Evolutionary conservation across 2,797 vertebrate genomes (phyloP).

Genomic region (Phoxinus dragarum): DNA sequence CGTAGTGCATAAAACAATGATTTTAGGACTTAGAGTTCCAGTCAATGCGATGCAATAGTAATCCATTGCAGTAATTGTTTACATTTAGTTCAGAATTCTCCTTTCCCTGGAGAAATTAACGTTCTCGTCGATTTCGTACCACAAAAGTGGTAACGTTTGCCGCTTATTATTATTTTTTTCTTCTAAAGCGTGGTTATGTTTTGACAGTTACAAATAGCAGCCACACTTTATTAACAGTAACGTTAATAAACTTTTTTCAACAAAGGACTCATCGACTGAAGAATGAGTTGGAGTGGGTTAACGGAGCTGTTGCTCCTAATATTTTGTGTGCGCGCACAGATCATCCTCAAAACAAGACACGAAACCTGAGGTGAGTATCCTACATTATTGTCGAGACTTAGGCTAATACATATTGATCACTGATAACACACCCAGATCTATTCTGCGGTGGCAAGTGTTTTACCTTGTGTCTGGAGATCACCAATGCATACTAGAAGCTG

Average conservation of each 20-base stretch:
- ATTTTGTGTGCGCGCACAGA: slow-evolving; percentile 69
- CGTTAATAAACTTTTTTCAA: not conserved
- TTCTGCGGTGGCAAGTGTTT: not conserved
- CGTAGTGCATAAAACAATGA: not conserved
- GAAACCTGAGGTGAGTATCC: slow-evolving; percentile 77
- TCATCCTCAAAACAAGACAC: slow-evolving; percentile 64
- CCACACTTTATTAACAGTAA: not conserved
- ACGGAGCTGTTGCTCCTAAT: slow-evolving; percentile 71
- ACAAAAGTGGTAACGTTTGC: not conserved
- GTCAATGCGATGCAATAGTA: not conserved
- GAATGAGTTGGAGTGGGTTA: slow-evolving; percentile 71
- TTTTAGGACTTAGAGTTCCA: not conserved
- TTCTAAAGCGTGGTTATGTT: not conserved
- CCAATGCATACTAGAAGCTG: not conserved
- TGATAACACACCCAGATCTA: not conserved
- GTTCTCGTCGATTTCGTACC: not conserved
- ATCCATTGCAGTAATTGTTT: slow-evolving; percentile 1
- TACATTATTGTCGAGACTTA: not conserved
- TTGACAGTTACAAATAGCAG: not conserved
- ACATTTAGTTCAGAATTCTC: slow-evolving; percentile 8
- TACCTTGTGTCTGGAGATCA: not conserved
- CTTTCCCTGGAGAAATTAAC: not conserved
- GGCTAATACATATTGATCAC: too few relatives aligned
- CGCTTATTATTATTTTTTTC: not conserved
- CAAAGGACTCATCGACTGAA: slow-evolving; percentile 27